These are phyloP conservation scores for Notoglanidium macrostoma DNA, from an alignment of 2,797 vertebrate species.

Conservation along the genomic window DNA sequence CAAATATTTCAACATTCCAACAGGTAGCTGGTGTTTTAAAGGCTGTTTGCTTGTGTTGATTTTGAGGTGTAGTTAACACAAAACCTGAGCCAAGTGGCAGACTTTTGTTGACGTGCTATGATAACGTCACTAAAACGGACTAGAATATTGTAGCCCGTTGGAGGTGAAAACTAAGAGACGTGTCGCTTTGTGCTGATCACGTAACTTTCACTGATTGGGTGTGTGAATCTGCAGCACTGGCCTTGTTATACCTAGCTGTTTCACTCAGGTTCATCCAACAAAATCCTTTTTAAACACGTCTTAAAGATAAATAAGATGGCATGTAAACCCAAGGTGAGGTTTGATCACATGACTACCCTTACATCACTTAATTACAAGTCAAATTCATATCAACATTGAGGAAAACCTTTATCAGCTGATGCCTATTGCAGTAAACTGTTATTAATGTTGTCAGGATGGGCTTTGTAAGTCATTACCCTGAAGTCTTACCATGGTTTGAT, in stretches of 20 bases:
- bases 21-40: neutral
- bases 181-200: neutral
- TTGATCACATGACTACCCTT: neutral
- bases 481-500: neutral
- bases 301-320: too few species aligned
- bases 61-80: too few species aligned
- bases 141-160: too few species aligned
- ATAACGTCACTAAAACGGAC: neutral
- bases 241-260: too few species aligned
- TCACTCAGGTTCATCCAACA: too few species aligned
- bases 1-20: neutral
- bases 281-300: too few species aligned
- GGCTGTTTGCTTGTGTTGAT: neutral
- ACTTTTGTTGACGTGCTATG: neutral
- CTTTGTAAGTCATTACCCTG: neutral
- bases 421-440: neutral
- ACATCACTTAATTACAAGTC: neutral
- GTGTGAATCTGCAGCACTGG: too few species aligned
- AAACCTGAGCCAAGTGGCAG: too few species aligned
- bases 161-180: too few species aligned
- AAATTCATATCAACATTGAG: neutral
- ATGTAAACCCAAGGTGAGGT: too few species aligned
- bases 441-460: neutral
- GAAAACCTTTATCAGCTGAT: neutral
- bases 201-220: neutral